Conservation (phyloP, 2,888 invertebrate species). For the Galeopsomyia nigrocyanea region DNA sequence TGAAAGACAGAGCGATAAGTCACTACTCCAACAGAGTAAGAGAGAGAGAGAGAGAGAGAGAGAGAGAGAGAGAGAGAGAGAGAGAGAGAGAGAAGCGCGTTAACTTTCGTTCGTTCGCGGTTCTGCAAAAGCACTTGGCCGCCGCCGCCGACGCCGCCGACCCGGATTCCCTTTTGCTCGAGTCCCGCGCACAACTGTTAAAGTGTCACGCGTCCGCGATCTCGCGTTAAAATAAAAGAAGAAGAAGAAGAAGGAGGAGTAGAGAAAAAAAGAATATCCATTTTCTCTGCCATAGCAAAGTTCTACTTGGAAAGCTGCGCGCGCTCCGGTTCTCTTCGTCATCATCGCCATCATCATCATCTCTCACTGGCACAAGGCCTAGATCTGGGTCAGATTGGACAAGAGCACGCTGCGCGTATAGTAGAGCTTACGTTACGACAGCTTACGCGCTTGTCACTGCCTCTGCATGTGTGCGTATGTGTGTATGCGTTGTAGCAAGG, state of each 20-base stretch:
- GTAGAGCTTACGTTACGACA: not conserved
- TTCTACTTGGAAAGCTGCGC: slow-evolving; percentile 21
- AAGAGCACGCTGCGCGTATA: slow-evolving; percentile 5
- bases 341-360: too few relatives aligned
- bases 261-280: too few relatives aligned
- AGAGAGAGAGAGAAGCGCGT: not conserved
- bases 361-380: not conserved
- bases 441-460: not conserved
- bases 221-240: not conserved
- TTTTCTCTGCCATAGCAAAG: not conserved
- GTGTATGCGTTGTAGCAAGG: not conserved
- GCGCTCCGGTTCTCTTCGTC: too few relatives aligned
- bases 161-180: slow-evolving; percentile 29
- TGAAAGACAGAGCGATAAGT: not conserved
- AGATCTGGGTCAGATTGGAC: slow-evolving; percentile 41
- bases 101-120: slow-evolving; percentile 19
- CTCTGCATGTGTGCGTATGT: too few relatives aligned
- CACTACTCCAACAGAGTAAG: too few relatives aligned
- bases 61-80: slow-evolving; percentile 4
- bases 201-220: slow-evolving; percentile 35
- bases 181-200: not conserved
- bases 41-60: too few relatives aligned
- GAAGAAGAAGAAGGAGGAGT: too few relatives aligned
- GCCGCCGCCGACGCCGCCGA: slow-evolving; percentile 16
- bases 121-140: slow-evolving; percentile 33